A percentile compares a stretch with the other conserved stretches of the same genome.
These are phyloP conservation scores for Calcarius lapponicus DNA, from an alignment of 2,797 vertebrate genomes.

Conservation along the genomic window DNA sequence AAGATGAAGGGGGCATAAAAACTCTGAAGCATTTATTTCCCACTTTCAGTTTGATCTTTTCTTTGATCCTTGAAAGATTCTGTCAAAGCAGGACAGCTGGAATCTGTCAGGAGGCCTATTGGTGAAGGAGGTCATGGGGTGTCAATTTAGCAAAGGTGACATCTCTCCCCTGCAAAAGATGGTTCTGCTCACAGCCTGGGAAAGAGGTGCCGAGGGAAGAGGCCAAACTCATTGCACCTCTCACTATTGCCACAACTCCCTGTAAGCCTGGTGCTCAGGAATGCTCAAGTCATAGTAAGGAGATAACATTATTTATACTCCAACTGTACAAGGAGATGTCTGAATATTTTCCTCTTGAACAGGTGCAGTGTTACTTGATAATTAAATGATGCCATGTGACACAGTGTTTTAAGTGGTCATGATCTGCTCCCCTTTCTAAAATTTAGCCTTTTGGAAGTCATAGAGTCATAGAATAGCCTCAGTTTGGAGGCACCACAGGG, in stretches of 20 bases:
- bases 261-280: background rate
- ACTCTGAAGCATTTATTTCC: background rate
- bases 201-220: background rate
- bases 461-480: background rate
- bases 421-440: background rate
- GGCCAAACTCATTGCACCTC: background rate
- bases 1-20: background rate
- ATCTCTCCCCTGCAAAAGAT: background rate
- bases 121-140: background rate
- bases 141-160: background rate
- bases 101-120: background rate
- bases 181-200: background rate
- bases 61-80: conserved; percentile 19
- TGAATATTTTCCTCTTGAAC: background rate
- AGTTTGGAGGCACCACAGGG: background rate
- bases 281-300: background rate
- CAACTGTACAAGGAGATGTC: background rate
- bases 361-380: background rate
- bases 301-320: background rate
- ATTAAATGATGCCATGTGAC: background rate
- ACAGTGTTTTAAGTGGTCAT: background rate
- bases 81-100: background rate
- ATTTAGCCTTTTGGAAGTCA: background rate
- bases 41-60: conserved; percentile 2
- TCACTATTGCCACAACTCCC: background rate